Percentiles rank a stretch among this genome's conserved stretches.
These are phyloP conservation scores for Drosophila neoperkinsi DNA, from an alignment of 2,888 invertebrate genomes.

Conservation along the genomic window DNA sequence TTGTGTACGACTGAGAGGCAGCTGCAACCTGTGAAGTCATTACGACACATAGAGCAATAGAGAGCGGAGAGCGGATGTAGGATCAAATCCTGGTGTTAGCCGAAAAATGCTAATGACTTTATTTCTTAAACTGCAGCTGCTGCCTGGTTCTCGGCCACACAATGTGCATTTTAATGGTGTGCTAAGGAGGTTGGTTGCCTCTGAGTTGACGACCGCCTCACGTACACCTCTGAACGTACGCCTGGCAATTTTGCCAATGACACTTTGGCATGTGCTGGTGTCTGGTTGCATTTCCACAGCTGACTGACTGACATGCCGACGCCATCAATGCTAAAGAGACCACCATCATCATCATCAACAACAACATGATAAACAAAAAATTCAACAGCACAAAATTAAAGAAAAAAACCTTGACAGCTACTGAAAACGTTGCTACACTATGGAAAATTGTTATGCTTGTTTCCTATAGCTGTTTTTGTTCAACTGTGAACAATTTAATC, in stretches of 20 bases:
- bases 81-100: constrained; percentile 40
- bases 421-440: constrained; percentile 37
- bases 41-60: constrained; percentile 21
- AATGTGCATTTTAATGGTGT: constrained; percentile 78
- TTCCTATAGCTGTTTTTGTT: not conserved
- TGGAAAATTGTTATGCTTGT: constrained; percentile 25
- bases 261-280: constrained; percentile 57
- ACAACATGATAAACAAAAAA: constrained; percentile 16
- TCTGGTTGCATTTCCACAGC: constrained; percentile 51
- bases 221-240: constrained; percentile 39
- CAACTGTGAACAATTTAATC: not conserved
- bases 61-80: not conserved
- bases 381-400: not conserved
- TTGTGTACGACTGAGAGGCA: constrained; percentile 15
- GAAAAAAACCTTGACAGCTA: constrained; percentile 39
- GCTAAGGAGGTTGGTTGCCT: constrained; percentile 46
- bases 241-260: constrained; percentile 59
- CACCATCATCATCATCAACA: constrained; percentile 35
- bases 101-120: constrained; percentile 79
- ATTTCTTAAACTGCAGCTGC: constrained; percentile 63
- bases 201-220: constrained; percentile 28
- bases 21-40: constrained; percentile 44
- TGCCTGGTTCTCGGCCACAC: constrained; percentile 49
- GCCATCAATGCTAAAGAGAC: constrained; percentile 50
- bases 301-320: constrained; percentile 51